A percentile compares a stretch with the other conserved stretches of the same genome.
Conservation (phyloP, 2,797 vertebrate species). For the Limnodromus scolopaceus region DNA sequence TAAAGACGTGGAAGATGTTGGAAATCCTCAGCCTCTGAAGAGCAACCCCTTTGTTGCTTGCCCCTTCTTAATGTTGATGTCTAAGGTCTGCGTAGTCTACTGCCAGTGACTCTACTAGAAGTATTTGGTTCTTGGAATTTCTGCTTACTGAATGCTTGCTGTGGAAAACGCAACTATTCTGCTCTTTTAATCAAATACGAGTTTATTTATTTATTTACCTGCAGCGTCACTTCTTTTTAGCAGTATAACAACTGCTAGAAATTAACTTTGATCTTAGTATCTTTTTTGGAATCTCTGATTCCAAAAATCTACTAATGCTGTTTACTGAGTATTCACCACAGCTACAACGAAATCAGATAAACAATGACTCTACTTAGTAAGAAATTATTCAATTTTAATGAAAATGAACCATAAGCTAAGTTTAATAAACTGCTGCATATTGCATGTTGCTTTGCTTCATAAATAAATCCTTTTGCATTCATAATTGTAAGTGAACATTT, state of each 20-base stretch:
- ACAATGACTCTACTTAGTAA: constrained; percentile 8
- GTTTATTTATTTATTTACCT: constrained; percentile 22
- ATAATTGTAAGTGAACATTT: constrained; percentile 34
- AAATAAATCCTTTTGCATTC: constrained; percentile 63
- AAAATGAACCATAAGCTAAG: constrained; percentile 18
- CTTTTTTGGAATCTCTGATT: no score
- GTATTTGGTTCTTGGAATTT: background rate
- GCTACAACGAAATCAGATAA: constrained; percentile 1
- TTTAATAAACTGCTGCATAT: constrained; percentile 54
- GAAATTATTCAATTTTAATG: constrained; percentile 47
- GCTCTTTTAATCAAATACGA: background rate
- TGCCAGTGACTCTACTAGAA: background rate
- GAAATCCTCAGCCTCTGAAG: background rate
- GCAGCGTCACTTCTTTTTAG: background rate
- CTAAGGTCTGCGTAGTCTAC: background rate
- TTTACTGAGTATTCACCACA: background rate
- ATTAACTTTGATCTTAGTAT: constrained; percentile 48
- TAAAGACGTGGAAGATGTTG: background rate
- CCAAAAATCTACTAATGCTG: background rate
- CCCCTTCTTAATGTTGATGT: background rate
- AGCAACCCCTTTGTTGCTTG: background rate
- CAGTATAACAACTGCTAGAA: background rate
- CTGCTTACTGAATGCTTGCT: background rate
- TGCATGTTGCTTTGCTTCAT: constrained; percentile 49
- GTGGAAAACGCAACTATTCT: background rate